Evolutionary conservation across 2,888 invertebrate species (phyloP).

Genomic region (Lamproptera curius): DNA sequence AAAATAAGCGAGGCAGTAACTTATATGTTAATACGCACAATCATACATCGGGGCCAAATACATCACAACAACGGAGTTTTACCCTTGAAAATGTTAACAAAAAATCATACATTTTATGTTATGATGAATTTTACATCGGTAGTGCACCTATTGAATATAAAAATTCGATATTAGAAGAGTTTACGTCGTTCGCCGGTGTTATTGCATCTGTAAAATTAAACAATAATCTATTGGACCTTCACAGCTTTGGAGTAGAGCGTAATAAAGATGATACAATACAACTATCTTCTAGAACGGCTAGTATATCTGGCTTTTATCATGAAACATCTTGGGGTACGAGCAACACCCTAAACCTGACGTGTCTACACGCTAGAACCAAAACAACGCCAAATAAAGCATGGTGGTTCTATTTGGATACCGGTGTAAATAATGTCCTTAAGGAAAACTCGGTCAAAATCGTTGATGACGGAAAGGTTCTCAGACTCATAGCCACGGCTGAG

Average conservation of each 20-base stretch:
- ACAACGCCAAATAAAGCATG: slow-evolving; percentile 42
- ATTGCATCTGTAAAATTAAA: slow-evolving; percentile 54
- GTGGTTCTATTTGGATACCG: slow-evolving; percentile 57
- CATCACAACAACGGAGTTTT: not conserved
- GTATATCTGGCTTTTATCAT: slow-evolving; percentile 61
- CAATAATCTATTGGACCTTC: slow-evolving; percentile 47
- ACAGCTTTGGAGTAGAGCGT: slow-evolving; percentile 47
- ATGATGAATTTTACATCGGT: slow-evolving; percentile 58
- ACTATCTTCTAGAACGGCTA: slow-evolving; percentile 60
- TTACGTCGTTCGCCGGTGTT: slow-evolving; percentile 44
- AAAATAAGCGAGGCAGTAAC: slow-evolving; percentile 24
- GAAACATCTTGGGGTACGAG: slow-evolving; percentile 62
- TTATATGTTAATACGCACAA: not conserved
- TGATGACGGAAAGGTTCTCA: slow-evolving; percentile 56
- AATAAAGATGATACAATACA: slow-evolving; percentile 47
- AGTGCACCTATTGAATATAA: slow-evolving; percentile 45
- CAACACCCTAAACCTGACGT: slow-evolving; percentile 57
- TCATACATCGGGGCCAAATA: not conserved
- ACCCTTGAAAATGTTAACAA: not conserved
- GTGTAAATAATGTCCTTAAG: slow-evolving; percentile 32
- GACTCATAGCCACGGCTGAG: slow-evolving; percentile 47
- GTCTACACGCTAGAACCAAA: slow-evolving; percentile 50
- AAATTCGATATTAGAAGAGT: slow-evolving; percentile 37
- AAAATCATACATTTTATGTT: slow-evolving; percentile 37
- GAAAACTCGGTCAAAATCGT: slow-evolving; percentile 42